Conservation (phyloP, 37 sponge, comb jelly and placozoan species). For the Halichondria panicea region DNA sequence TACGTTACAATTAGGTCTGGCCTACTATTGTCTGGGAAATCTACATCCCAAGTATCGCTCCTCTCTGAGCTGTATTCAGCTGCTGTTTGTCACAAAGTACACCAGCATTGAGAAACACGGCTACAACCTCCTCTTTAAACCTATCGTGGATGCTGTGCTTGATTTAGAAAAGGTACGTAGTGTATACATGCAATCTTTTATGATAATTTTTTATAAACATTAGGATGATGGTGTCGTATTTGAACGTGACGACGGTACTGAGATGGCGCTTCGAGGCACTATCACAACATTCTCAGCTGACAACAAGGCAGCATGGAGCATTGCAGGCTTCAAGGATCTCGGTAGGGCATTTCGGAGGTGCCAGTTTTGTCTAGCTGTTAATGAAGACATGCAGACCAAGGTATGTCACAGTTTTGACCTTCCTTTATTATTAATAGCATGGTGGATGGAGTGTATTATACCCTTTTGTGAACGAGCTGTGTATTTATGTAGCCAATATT, state of each 20-base stretch:
- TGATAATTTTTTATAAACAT: neutral
- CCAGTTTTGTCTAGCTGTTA: conserved; percentile 52
- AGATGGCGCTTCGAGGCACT: conserved; percentile 30
- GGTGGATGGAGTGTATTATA: neutral
- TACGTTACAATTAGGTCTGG: neutral
- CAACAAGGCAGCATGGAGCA: conserved; percentile 29
- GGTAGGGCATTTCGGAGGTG: conserved; percentile 46
- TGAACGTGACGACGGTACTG: conserved; percentile 5
- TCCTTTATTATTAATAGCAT: neutral
- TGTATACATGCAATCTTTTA: neutral
- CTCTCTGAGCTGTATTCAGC: conserved; percentile 19
- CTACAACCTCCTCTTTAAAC: neutral
- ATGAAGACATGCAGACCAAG: conserved; percentile 41
- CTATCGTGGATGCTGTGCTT: neutral
- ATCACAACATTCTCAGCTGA: conserved; percentile 50
- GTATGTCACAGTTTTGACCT: neutral
- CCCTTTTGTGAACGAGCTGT: neutral
- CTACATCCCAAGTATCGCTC: neutral
- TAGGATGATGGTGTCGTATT: conserved; percentile 37
- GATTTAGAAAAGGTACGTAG: neutral
- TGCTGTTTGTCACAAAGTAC: neutral
- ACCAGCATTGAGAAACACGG: neutral
- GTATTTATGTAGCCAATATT: neutral
- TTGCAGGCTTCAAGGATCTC: conserved; percentile 60
- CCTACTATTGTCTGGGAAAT: neutral